These are phyloP conservation scores for Lytechinus pictus DNA, from an alignment of 35 echinoderm and acorn worm genomes.

Conservation along the genomic window DNA sequence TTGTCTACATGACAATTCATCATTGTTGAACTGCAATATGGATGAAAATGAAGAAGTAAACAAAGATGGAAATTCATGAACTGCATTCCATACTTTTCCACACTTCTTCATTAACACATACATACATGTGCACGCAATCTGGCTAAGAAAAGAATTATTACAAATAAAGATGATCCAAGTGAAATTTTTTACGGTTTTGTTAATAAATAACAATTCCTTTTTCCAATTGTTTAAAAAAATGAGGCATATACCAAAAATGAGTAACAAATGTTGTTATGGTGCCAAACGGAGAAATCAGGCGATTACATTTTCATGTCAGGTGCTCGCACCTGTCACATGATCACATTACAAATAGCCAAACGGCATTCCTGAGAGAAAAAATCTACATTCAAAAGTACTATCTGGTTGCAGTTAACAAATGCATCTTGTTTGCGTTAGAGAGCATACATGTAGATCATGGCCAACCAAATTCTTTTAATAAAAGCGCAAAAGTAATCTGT, in stretches of 20 bases:
- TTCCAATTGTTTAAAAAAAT: background rate
- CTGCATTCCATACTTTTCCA: background rate
- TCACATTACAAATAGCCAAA: slow-evolving; percentile 29
- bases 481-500: too few relatives aligned
- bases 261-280: background rate
- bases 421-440: background rate
- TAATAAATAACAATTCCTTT: background rate
- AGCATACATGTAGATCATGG: too few relatives aligned
- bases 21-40: background rate
- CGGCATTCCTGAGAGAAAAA: slow-evolving; percentile 31
- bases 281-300: background rate
- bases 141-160: background rate
- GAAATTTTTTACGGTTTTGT: background rate
- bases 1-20: background rate
- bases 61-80: background rate
- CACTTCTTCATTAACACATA: background rate
- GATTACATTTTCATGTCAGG: background rate
- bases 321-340: background rate
- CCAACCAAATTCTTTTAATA: too few relatives aligned
- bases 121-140: background rate
- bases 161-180: background rate
- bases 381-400: slow-evolving; percentile 19
- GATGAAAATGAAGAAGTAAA: background rate
- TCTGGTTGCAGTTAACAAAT: background rate
- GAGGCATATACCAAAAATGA: background rate